phyloP scores from a whole-genome alignment of 2,113 vertebrate species.

The Himantopus leucocephalus region DNA sequence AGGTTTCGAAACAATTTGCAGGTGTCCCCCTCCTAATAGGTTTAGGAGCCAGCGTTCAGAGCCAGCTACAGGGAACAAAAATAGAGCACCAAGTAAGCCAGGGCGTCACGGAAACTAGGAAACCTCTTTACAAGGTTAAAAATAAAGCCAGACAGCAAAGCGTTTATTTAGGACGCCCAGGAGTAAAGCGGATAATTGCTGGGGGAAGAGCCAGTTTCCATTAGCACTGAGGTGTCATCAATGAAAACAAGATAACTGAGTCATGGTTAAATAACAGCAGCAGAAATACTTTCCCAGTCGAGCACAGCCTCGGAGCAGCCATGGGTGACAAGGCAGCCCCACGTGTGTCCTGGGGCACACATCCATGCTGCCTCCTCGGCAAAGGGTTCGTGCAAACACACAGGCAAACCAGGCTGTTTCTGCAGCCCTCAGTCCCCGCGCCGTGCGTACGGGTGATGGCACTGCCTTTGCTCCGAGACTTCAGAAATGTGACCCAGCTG shows the following conservation, averaged over 20 bases:
- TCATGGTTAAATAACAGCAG: conserved; percentile 21
- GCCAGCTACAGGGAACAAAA: not conserved
- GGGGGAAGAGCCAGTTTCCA: conserved; percentile 40
- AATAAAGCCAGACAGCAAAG: conserved; percentile 38
- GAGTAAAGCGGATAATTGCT: conserved; percentile 14
- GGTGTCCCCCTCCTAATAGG: conserved; percentile 5
- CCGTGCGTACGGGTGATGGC: accelerated
- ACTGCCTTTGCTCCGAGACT: not conserved
- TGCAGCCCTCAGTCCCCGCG: not conserved
- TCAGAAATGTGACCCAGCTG: not conserved
- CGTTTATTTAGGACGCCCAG: not conserved
- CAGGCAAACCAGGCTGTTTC: accelerated
- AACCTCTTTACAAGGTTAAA: conserved; percentile 47
- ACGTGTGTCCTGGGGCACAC: accelerated
- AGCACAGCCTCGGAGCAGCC: not conserved
- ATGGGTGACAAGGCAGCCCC: not conserved
- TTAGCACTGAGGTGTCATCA: not conserved
- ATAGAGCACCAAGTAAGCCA: not conserved
- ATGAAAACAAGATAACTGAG: conserved; percentile 29
- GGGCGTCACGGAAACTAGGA: conserved; percentile 26
- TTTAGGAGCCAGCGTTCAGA: not conserved
- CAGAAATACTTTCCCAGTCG: not conserved
- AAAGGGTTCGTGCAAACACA: accelerated
- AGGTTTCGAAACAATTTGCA: not conserved
- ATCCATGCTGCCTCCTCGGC: not conserved